Evolutionary conservation across 1,140 invertebrate species (phyloP).

Genomic region (Dolichoris vasculosae): DNA sequence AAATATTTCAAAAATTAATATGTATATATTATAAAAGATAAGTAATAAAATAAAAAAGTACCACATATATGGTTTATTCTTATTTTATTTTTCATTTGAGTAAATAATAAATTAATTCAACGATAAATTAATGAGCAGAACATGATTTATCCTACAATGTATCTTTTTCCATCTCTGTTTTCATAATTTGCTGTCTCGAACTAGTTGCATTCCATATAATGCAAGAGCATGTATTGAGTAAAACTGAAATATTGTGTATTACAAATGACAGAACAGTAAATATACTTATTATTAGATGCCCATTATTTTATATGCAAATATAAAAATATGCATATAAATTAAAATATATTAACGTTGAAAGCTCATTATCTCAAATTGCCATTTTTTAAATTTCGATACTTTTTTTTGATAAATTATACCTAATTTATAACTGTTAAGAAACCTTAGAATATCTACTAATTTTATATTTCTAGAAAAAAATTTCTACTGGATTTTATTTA

Average conservation of each 20-base stretch:
- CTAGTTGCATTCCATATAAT: slow-evolving; percentile 17
- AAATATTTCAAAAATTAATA: too few relatives aligned
- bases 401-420: neutral
- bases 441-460: neutral
- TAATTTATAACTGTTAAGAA: neutral
- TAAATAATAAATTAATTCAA: too few relatives aligned
- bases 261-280: neutral
- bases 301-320: neutral
- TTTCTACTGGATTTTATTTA: neutral
- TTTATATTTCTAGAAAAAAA: neutral
- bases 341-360: neutral
- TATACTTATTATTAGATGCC: neutral
- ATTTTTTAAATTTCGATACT: neutral
- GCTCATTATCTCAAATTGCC: neutral
- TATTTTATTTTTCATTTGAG: neutral
- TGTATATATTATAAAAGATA: too few relatives aligned
- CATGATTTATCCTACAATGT: slow-evolving; percentile 29
- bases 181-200: slow-evolving; percentile 21
- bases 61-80: too few relatives aligned
- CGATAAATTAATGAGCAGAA: slow-evolving; percentile 38
- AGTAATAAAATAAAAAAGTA: neutral
- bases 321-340: neutral
- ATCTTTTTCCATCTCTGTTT: too few relatives aligned
- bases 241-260: slow-evolving; percentile 32
- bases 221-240: neutral